These are phyloP conservation scores for Vespertilio murinus DNA, from an alignment of 2,797 vertebrate species.

Conservation along the genomic window DNA sequence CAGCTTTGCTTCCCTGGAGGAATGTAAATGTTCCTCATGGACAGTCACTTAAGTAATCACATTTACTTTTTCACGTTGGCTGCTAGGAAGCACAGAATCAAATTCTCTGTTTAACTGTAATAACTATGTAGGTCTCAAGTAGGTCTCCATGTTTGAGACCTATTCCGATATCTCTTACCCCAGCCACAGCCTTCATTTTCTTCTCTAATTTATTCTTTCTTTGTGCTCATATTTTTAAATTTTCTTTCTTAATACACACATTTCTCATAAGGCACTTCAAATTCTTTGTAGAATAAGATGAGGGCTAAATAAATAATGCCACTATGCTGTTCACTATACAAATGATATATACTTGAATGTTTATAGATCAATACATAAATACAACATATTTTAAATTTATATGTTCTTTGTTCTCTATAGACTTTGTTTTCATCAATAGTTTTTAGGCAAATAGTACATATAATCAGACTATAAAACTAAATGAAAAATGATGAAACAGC, in stretches of 20 bases:
- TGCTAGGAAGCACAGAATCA: background rate
- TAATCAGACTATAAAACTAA: constrained; percentile 11
- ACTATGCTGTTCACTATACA: background rate
- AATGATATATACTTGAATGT: background rate
- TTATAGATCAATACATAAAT: background rate
- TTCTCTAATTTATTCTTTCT: background rate
- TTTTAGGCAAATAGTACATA: background rate
- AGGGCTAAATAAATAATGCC: background rate
- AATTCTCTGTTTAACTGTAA: background rate
- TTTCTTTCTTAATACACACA: background rate
- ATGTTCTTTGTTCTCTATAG: constrained; percentile 9
- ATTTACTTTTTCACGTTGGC: background rate
- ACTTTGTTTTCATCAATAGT: background rate
- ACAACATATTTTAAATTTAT: constrained; percentile 19
- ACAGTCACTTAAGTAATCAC: background rate
- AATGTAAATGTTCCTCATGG: background rate
- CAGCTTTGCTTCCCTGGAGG: background rate
- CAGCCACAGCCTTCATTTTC: background rate
- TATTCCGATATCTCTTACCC: background rate
- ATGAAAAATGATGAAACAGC: background rate
- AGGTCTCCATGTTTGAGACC: background rate
- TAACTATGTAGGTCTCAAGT: background rate
- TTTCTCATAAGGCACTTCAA: constrained; percentile 18
- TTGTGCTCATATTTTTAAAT: constrained; percentile 11
- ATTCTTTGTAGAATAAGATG: background rate